Percentiles rank a stretch among this genome's conserved stretches.
phyloP scores from a whole-genome alignment of 2,797 vertebrate genomes.

The Trichosurus vulpecula region DNA sequence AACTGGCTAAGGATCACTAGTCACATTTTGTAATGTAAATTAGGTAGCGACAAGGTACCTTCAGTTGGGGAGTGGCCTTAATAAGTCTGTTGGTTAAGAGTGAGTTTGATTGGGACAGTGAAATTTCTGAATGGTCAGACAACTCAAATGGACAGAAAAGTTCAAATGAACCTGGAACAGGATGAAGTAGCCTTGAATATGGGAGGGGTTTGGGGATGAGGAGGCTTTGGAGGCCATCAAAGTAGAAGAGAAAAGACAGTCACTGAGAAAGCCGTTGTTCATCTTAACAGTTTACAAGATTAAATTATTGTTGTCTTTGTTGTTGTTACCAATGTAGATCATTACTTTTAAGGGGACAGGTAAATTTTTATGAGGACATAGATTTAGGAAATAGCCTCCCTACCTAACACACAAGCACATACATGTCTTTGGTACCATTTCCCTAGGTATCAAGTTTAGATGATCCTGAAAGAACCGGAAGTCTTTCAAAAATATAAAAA shows the following conservation, averaged over 20 bases:
- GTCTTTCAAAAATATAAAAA: too few species aligned
- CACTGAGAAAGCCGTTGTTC: not conserved
- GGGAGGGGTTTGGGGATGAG: not conserved
- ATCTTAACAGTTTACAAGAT: too few species aligned
- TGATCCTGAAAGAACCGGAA: too few species aligned
- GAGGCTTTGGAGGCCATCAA: not conserved
- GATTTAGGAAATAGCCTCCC: not conserved
- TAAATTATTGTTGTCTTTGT: too few species aligned
- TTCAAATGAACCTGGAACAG: not conserved
- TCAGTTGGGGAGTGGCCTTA: constrained; percentile 56
- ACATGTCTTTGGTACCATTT: not conserved
- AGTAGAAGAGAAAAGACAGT: not conserved
- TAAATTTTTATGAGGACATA: not conserved
- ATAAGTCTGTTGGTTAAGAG: constrained; percentile 47
- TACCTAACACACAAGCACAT: not conserved
- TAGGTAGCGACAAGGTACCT: constrained; percentile 35
- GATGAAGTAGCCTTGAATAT: not conserved
- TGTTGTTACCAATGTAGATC: not conserved
- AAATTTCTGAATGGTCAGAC: not conserved
- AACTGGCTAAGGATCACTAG: not conserved
- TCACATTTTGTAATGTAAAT: constrained; percentile 56
- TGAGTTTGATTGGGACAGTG: constrained; percentile 6
- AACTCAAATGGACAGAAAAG: not conserved
- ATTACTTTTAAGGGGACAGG: not conserved
- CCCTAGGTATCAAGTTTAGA: not conserved